A percentile compares a stretch with the other conserved stretches of the same genome.
Evolutionary conservation across 1,140 invertebrate genomes (phyloP).

Genomic region (Drosophila nebulosa): DNA sequence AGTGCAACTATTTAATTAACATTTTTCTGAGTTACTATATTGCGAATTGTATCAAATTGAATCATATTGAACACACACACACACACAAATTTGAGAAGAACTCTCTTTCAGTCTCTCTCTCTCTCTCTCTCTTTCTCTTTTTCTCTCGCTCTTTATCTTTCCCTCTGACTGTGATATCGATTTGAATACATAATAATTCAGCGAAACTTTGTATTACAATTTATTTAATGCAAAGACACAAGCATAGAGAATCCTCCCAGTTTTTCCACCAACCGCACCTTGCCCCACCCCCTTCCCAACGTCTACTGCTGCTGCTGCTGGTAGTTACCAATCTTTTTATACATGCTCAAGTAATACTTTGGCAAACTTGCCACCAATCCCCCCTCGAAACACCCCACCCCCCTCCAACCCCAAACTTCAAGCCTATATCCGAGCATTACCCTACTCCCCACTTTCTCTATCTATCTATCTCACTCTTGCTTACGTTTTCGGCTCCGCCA

Average conservation of each 20-base stretch:
- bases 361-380: constrained; percentile 54
- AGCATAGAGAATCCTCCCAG: constrained; percentile 11
- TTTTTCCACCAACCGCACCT: too few species aligned
- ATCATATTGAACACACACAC: too few species aligned
- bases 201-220: constrained; percentile 74
- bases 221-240: constrained; percentile 58
- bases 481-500: constrained; percentile 3
- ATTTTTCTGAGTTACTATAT: too few species aligned
- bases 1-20: too few species aligned
- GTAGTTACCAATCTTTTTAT: constrained; percentile 60
- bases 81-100: neutral
- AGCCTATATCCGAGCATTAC: neutral
- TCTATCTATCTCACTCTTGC: neutral
- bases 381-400: too few species aligned
- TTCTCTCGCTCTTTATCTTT: too few species aligned
- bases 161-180: constrained; percentile 50
- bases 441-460: neutral
- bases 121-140: neutral
- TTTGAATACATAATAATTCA: constrained; percentile 75
- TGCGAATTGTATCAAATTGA: too few species aligned
- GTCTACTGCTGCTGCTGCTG: constrained; percentile 1
- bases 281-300: neutral
- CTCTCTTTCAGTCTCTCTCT: neutral
- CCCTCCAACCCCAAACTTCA: neutral
- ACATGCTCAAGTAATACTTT: constrained; percentile 62